Evolutionary conservation across 2,797 vertebrate species (phyloP).

Genomic region (Hoplostethus mediterraneus): DNA sequence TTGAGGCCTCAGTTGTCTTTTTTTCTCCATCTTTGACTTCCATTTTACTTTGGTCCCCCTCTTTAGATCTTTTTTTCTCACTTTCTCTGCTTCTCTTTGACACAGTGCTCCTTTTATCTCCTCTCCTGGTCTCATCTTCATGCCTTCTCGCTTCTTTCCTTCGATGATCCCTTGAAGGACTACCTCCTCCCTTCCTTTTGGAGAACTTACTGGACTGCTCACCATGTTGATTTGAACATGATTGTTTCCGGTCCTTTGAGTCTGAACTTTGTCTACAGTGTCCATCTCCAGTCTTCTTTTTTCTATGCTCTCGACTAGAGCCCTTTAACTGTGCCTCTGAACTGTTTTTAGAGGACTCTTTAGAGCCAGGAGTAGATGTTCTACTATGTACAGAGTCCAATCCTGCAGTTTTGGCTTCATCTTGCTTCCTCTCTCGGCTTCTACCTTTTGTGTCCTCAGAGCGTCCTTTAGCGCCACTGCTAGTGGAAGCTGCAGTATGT

Average conservation of each 20-base stretch:
- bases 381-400: constrained; percentile 24
- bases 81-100: constrained; percentile 59
- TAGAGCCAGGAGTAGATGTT: constrained; percentile 33
- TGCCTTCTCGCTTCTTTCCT: constrained; percentile 83
- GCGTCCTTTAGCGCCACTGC: constrained; percentile 5
- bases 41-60: constrained; percentile 72
- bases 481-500: background rate
- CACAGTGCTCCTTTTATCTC: constrained; percentile 48
- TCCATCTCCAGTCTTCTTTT: constrained; percentile 42
- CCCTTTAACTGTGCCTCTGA: constrained; percentile 49
- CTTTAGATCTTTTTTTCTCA: constrained; percentile 77
- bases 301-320: constrained; percentile 53
- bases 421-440: constrained; percentile 39
- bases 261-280: constrained; percentile 40
- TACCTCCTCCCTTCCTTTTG: constrained; percentile 54
- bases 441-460: constrained; percentile 43
- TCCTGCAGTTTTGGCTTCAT: constrained; percentile 34
- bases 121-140: constrained; percentile 82
- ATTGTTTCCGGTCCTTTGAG: constrained; percentile 76
- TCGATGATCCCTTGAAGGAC: constrained; percentile 74
- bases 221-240: constrained; percentile 57
- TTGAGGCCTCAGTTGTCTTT: constrained; percentile 9
- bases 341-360: constrained; percentile 37
- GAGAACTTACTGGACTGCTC: constrained; percentile 45
- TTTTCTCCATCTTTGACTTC: constrained; percentile 34